Conservation (phyloP, 2,888 invertebrate genomes). For the Drosophila cognata region DNA sequence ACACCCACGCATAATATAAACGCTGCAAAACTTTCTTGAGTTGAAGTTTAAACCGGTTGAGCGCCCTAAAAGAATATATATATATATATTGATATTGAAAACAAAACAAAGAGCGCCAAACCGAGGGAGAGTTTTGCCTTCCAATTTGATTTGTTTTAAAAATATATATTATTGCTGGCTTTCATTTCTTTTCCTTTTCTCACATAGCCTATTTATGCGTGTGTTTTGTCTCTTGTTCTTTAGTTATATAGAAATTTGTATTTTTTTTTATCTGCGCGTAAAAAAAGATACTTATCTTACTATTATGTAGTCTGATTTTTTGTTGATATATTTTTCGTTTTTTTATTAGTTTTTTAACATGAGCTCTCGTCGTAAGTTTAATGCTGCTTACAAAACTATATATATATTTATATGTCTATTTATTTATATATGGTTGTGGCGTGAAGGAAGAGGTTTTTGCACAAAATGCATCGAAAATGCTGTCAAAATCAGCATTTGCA, state of each 20-base stretch:
- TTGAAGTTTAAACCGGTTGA: constrained; percentile 48
- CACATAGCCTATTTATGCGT: constrained; percentile 30
- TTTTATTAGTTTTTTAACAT: constrained; percentile 51
- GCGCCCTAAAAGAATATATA: constrained; percentile 20
- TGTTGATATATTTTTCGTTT: constrained; percentile 37
- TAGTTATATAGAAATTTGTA: constrained; percentile 27
- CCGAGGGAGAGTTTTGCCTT: constrained; percentile 13
- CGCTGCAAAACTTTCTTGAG: constrained; percentile 6
- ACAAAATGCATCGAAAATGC: constrained; percentile 65
- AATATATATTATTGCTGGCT: constrained; percentile 55
- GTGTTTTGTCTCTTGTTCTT: constrained; percentile 8
- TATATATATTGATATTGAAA: constrained; percentile 18
- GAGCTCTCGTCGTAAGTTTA: constrained; percentile 56
- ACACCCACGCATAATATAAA: constrained; percentile 42
- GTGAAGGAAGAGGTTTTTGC: not conserved
- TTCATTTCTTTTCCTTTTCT: constrained; percentile 6
- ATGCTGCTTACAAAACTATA: constrained; percentile 58
- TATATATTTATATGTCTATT: constrained; percentile 33
- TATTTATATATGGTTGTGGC: constrained; percentile 20
- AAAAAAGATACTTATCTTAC: constrained; percentile 61
- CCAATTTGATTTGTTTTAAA: constrained; percentile 42
- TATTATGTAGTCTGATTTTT: constrained; percentile 20
- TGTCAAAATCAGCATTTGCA: constrained; percentile 59
- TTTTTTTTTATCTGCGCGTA: constrained; percentile 62
- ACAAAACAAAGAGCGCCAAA: constrained; percentile 36